Conservation (phyloP, 2,797 vertebrate species). For the Pyrocephalus nanus region DNA sequence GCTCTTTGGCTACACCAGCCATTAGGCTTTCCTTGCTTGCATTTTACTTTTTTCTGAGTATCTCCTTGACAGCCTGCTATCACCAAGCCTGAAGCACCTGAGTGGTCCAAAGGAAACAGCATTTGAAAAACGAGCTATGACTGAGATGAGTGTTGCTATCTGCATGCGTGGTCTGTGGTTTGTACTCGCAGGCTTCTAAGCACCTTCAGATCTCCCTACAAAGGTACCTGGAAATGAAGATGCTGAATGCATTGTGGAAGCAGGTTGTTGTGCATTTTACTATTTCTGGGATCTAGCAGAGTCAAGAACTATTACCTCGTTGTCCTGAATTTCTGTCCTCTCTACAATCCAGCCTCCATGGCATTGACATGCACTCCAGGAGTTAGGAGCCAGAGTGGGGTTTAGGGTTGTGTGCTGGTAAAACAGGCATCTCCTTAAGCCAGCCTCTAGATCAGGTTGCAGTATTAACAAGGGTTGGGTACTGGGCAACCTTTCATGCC, state of each 20-base stretch:
- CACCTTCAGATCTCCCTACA: not conserved
- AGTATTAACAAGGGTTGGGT: not conserved
- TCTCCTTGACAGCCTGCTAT: not conserved
- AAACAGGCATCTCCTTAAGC: not conserved
- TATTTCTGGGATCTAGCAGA: not conserved
- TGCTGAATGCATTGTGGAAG: not conserved
- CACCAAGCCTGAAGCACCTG: not conserved
- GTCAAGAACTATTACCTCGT: not conserved
- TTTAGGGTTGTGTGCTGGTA: not conserved
- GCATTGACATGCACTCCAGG: not conserved
- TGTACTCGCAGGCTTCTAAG: not conserved
- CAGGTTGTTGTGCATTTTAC: not conserved
- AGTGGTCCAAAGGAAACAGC: not conserved
- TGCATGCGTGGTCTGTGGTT: not conserved
- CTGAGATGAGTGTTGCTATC: not conserved
- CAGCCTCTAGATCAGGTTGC: not conserved
- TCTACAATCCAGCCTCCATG: not conserved
- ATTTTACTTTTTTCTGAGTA: not conserved
- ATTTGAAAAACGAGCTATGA: not conserved
- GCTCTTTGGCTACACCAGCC: not conserved
- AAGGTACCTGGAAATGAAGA: not conserved
- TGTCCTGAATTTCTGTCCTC: not conserved
- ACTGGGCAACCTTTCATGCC: not conserved
- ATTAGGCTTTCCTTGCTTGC: not conserved
- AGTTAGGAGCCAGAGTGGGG: not conserved